Percentiles rank a stretch among this genome's conserved stretches.
Conservation (phyloP, 1,140 invertebrate genomes). For the Zaprionus lachaisei region DNA sequence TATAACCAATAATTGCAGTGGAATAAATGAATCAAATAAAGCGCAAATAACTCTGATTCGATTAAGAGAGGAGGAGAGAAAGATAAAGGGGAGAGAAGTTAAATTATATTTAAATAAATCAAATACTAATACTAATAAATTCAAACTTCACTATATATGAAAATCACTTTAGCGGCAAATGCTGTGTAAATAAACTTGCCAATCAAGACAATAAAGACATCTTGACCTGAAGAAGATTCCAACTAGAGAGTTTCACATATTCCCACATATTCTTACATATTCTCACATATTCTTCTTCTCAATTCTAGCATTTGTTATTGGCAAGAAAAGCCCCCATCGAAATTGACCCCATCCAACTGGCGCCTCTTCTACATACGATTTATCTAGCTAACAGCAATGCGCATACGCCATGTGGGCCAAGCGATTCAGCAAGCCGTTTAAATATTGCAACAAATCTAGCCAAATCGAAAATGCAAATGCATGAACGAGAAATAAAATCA, state of each 20-base stretch:
- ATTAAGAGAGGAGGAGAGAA: neutral
- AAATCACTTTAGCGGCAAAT: neutral
- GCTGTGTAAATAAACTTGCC: too few species aligned
- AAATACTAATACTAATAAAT: neutral
- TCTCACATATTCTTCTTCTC: neutral
- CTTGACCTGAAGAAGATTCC: too few species aligned
- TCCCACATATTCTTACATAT: too few species aligned
- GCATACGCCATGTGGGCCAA: slow-evolving; percentile 44
- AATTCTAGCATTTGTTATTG: too few species aligned
- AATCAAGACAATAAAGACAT: too few species aligned
- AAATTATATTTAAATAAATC: neutral
- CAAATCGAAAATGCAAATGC: slow-evolving; percentile 8
- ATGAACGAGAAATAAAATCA: slow-evolving; percentile 5
- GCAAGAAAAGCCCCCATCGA: neutral
- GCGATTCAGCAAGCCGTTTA: slow-evolving; percentile 29
- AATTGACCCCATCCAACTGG: slow-evolving; percentile 2
- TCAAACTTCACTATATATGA: neutral
- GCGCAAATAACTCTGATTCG: neutral
- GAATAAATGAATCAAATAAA: slow-evolving; percentile 34
- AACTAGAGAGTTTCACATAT: too few species aligned
- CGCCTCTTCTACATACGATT: slow-evolving; percentile 9
- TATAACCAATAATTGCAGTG: slow-evolving; percentile 41
- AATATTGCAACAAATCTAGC: slow-evolving; percentile 24
- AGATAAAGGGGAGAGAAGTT: neutral
- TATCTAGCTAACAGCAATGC: slow-evolving; percentile 22